Evolutionary conservation across 2,797 vertebrate species (phyloP).

Genomic region (Melanotaenia maccullochi): DNA sequence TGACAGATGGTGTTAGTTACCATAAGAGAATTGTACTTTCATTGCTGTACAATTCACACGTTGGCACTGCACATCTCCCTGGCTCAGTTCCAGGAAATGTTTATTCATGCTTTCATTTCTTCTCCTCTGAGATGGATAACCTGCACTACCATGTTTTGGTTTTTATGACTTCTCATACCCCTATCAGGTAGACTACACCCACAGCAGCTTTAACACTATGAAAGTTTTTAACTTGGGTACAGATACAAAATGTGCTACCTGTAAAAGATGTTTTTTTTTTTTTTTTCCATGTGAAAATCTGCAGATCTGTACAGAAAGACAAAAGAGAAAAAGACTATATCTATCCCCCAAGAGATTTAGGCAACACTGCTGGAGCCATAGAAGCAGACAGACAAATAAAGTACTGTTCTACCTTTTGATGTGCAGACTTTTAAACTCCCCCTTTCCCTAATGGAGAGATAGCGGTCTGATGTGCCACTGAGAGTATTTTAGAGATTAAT

Average conservation of each 20-base stretch:
- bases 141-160: conserved; percentile 20
- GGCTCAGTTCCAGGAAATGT: conserved; percentile 56
- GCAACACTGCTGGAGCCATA: neutral
- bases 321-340: neutral
- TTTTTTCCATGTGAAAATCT: neutral
- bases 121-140: conserved; percentile 45
- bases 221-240: conserved; percentile 18
- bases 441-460: conserved; percentile 49
- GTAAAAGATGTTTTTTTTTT: neutral
- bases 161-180: conserved; percentile 42
- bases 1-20: conserved; percentile 77
- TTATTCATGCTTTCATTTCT: conserved; percentile 55
- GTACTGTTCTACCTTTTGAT: conserved; percentile 41
- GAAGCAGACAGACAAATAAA: conserved; percentile 38
- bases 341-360: conserved; percentile 14
- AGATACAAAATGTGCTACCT: conserved; percentile 10
- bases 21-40: conserved; percentile 63
- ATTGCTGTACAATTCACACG: conserved; percentile 49
- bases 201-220: no score
- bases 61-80: conserved; percentile 48
- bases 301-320: conserved; percentile 14
- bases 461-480: conserved; percentile 49
- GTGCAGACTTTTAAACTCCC: conserved; percentile 40
- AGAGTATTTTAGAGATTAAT: conserved; percentile 58
- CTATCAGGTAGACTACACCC: conserved; percentile 15